These are phyloP conservation scores for Labeo calbasu DNA, from an alignment of 2,797 vertebrate species.

Conservation along the genomic window DNA sequence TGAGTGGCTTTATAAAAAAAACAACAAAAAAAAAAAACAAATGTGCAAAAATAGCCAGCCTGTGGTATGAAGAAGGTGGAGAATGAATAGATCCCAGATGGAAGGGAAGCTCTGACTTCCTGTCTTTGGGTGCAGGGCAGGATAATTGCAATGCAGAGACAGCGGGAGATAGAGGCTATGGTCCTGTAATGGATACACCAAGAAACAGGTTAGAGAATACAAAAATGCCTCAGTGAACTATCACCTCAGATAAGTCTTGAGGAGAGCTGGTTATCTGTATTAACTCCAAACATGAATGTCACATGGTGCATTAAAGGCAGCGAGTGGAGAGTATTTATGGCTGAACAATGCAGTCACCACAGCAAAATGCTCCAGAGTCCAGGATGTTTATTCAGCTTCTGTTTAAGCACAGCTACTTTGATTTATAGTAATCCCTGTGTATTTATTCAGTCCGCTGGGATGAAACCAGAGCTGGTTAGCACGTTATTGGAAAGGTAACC, in stretches of 20 bases:
- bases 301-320: slow-evolving; percentile 29
- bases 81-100: slow-evolving; percentile 61
- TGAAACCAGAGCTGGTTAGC: slow-evolving; percentile 9
- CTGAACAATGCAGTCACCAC: slow-evolving; percentile 32
- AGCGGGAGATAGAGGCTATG: slow-evolving; percentile 16
- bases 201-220: slow-evolving; percentile 5
- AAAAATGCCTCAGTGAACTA: slow-evolving; percentile 25
- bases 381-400: slow-evolving; percentile 49
- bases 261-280: slow-evolving; percentile 30
- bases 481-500: neutral
- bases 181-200: slow-evolving; percentile 23
- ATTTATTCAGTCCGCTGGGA: slow-evolving; percentile 15
- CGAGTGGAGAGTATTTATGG: slow-evolving; percentile 40
- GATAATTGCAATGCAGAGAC: slow-evolving; percentile 31
- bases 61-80: slow-evolving; percentile 43
- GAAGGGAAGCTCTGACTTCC: slow-evolving; percentile 56
- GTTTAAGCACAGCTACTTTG: slow-evolving; percentile 36
- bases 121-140: slow-evolving; percentile 46
- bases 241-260: slow-evolving; percentile 25
- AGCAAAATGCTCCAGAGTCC: slow-evolving; percentile 18
- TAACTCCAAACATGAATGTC: slow-evolving; percentile 39
- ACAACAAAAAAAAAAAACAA: slow-evolving; percentile 29
- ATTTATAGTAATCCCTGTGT: slow-evolving; percentile 34
- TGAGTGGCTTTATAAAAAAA: neutral
- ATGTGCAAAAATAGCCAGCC: slow-evolving; percentile 45